Evolutionary conservation across 1,140 invertebrate genomes (phyloP).

Genomic region (Batillaria attramentaria): DNA sequence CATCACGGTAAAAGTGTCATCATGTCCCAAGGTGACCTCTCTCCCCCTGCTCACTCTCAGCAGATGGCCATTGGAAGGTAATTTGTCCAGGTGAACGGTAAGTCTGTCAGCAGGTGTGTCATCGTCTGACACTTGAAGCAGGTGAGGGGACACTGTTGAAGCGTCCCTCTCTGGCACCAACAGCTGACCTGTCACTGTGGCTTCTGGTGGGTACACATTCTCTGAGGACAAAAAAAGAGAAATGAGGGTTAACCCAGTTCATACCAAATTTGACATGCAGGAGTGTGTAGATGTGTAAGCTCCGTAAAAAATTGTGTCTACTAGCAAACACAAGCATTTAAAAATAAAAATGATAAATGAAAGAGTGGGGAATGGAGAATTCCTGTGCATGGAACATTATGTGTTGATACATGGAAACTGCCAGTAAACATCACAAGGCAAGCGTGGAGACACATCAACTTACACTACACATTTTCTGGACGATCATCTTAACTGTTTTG

Average conservation of each 20-base stretch:
- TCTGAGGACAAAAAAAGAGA: constrained; percentile 26
- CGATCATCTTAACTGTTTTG: too few species aligned
- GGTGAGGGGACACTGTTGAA: constrained; percentile 24
- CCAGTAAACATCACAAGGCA: too few species aligned
- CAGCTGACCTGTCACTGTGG: constrained; percentile 43
- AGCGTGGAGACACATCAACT: too few species aligned
- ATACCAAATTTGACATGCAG: too few species aligned
- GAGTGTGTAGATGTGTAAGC: too few species aligned
- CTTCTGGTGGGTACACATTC: constrained; percentile 40
- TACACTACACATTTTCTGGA: too few species aligned
- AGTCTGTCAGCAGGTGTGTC: constrained; percentile 45
- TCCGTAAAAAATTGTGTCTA: too few species aligned
- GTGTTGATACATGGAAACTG: too few species aligned
- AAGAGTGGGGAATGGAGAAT: too few species aligned
- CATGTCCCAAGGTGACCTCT: constrained; percentile 41
- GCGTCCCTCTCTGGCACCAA: constrained; percentile 35
- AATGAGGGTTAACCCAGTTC: not conserved
- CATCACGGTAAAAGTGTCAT: constrained; percentile 40
- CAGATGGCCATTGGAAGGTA: constrained; percentile 46
- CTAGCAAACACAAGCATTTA: too few species aligned
- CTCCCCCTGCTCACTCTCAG: constrained; percentile 41
- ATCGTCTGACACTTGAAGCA: constrained; percentile 44
- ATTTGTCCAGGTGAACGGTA: constrained; percentile 31
- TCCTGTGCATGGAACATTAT: too few species aligned
- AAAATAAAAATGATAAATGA: too few species aligned